Conservation (phyloP, 2,888 invertebrate genomes). For the Synanthedon vespiformis region DNA sequence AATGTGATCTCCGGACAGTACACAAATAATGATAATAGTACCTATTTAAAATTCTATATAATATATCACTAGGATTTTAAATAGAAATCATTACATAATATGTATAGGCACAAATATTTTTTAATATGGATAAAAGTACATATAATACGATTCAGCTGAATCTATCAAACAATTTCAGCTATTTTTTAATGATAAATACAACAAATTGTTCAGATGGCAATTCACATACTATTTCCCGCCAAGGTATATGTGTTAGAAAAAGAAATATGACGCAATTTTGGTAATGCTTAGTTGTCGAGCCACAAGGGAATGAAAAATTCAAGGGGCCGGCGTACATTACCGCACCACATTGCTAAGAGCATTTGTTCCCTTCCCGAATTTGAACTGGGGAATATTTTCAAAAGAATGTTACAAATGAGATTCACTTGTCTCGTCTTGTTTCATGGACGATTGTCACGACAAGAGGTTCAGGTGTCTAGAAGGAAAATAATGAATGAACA, state of each 20-base stretch:
- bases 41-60: too few relatives aligned
- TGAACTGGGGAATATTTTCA: constrained; percentile 45
- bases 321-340: constrained; percentile 62
- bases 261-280: constrained; percentile 70
- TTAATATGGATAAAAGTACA: too few relatives aligned
- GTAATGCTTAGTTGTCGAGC: constrained; percentile 68
- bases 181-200: too few relatives aligned
- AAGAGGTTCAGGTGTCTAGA: constrained; percentile 18
- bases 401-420: constrained; percentile 32
- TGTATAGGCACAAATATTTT: too few relatives aligned
- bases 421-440: constrained; percentile 15
- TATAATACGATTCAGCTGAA: too few relatives aligned
- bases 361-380: constrained; percentile 51
- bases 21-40: too few relatives aligned
- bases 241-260: constrained; percentile 44
- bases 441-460: constrained; percentile 5
- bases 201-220: constrained; percentile 22
- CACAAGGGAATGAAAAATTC: constrained; percentile 70
- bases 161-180: too few relatives aligned
- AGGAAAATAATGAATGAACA: too few relatives aligned
- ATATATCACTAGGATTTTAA: too few relatives aligned
- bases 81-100: too few relatives aligned
- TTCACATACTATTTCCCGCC: constrained; percentile 53
- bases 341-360: constrained; percentile 56
- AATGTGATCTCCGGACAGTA: too few relatives aligned